Evolutionary conservation across 2,113 vertebrate species (phyloP).

Genomic region (Sphaerodactylus townsendi): DNA sequence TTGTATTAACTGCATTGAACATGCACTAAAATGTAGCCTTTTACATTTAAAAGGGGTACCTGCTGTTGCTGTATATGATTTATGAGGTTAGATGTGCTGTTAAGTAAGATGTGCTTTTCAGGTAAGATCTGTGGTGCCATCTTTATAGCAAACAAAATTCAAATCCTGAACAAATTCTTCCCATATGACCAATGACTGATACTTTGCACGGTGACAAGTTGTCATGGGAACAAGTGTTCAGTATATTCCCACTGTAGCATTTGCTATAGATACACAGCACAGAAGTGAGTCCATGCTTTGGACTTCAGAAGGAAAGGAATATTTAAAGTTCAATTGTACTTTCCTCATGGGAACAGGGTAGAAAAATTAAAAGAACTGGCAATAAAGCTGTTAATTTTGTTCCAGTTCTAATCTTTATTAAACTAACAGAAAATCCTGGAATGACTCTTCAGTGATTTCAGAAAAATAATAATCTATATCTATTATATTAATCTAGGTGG

Average conservation of each 20-base stretch:
- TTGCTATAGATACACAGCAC: slow-evolving; percentile 38
- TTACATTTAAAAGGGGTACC: neutral
- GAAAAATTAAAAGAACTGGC: slow-evolving; percentile 48
- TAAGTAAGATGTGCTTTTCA: neutral
- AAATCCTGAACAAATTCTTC: slow-evolving; percentile 6
- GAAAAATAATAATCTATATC: slow-evolving; percentile 55
- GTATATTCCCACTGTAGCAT: slow-evolving; percentile 20
- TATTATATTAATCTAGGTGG: too few relatives aligned
- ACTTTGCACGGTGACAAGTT: slow-evolving; percentile 44
- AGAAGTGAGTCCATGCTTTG: slow-evolving; percentile 46
- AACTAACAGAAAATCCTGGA: slow-evolving; percentile 38
- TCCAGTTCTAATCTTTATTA: slow-evolving; percentile 54
- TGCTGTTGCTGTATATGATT: neutral
- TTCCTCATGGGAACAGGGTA: slow-evolving; percentile 41
- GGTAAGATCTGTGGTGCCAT: neutral
- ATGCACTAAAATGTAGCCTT: neutral
- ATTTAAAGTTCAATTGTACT: slow-evolving; percentile 18
- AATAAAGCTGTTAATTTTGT: slow-evolving; percentile 49
- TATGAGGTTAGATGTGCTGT: neutral
- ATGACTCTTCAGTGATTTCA: slow-evolving; percentile 33
- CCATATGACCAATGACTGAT: slow-evolving; percentile 1
- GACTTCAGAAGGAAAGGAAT: slow-evolving; percentile 12
- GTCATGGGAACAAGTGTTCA: slow-evolving; percentile 40
- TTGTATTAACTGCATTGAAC: neutral
- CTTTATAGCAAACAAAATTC: slow-evolving; percentile 18